Percentiles rank a stretch among this genome's conserved stretches.
phyloP scores from a whole-genome alignment of 2,113 vertebrate genomes.

The Phalacrocorax brasilianus region DNA sequence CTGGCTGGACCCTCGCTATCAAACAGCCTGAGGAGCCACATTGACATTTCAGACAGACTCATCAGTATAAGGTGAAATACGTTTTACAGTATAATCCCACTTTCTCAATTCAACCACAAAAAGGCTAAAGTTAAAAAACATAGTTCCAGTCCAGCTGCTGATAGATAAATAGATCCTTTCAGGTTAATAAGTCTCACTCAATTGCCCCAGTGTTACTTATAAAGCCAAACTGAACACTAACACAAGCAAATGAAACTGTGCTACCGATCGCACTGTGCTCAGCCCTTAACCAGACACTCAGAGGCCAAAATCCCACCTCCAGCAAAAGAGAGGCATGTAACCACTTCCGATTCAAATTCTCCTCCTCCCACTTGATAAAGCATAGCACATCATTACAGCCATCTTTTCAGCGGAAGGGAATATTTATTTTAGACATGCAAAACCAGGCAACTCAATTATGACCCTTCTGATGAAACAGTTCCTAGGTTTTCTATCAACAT shows the following conservation, averaged over 20 bases:
- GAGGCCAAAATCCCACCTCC: background rate
- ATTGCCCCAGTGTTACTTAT: background rate
- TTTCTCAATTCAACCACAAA: background rate
- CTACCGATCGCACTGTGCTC: fast-evolving
- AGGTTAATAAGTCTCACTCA: background rate
- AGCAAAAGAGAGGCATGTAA: background rate
- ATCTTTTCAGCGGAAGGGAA: constrained; percentile 37
- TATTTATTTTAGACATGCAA: constrained; percentile 61
- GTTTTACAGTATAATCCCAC: background rate
- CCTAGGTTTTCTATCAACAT: constrained; percentile 48
- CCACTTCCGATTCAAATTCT: background rate
- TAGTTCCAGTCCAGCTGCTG: background rate
- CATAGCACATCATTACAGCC: constrained; percentile 7
- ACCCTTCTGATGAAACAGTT: constrained; percentile 71
- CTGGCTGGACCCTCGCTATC: background rate
- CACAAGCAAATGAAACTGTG: background rate
- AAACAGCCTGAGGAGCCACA: background rate
- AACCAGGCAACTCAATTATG: constrained; percentile 67
- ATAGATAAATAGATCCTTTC: background rate
- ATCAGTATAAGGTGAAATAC: background rate
- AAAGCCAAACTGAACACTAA: background rate
- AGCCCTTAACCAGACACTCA: background rate
- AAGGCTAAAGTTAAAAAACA: background rate
- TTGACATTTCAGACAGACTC: background rate
- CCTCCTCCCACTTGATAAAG: constrained; percentile 3